A percentile compares a stretch with the other conserved stretches of the same genome.
Evolutionary conservation across 2,113 vertebrate genomes (phyloP).

Genomic region (Hydropotes inermis): DNA sequence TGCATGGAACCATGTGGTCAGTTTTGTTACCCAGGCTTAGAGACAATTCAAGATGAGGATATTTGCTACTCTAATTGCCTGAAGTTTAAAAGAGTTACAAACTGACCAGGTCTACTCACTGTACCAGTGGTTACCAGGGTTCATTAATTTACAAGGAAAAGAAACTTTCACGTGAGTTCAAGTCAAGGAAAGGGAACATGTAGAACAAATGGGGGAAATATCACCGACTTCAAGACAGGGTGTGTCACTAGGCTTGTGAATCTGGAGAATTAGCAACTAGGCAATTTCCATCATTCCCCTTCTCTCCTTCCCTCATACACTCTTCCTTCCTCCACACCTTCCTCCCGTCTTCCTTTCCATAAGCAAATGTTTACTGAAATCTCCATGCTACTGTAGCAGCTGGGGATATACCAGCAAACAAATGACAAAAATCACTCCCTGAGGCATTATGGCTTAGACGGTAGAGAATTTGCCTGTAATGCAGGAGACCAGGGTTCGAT

Average conservation of each 20-base stretch:
- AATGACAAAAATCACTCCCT: not conserved
- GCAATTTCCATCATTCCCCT: not conserved
- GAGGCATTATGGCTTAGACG: not conserved
- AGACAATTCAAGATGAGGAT: not conserved
- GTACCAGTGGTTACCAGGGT: not conserved
- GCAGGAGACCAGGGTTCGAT: not conserved
- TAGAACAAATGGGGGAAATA: not conserved
- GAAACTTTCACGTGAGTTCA: not conserved
- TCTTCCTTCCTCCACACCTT: too few species aligned
- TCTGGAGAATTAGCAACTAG: not conserved
- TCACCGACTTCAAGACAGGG: not conserved
- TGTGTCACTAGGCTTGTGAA: too few species aligned
- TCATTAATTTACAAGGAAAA: not conserved
- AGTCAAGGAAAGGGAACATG: not conserved
- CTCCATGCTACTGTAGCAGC: not conserved
- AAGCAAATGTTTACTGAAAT: not conserved
- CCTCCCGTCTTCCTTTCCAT: not conserved
- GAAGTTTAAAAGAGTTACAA: not conserved
- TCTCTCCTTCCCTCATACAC: not conserved
- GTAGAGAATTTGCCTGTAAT: not conserved
- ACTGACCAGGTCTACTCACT: not conserved
- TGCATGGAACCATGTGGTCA: not conserved
- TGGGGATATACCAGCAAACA: not conserved
- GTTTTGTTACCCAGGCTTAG: not conserved
- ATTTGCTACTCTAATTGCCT: not conserved